These are phyloP conservation scores for honey bee (Apis mellifera) DNA, from an alignment of 1,140 invertebrate species.

Conservation along the genomic window DNA sequence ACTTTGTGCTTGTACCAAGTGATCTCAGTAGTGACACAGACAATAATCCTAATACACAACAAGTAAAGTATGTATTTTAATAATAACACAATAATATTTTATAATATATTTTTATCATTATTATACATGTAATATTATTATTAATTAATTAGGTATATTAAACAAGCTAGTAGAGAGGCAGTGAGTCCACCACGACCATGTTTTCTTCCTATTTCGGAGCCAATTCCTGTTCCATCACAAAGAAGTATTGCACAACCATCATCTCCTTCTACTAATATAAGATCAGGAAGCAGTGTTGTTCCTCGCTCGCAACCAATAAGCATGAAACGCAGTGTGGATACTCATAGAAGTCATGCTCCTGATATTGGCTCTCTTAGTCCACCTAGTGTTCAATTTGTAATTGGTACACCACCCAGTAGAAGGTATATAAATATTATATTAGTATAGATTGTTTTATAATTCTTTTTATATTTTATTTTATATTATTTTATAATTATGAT, in stretches of 20 bases:
- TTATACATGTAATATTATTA: neutral
- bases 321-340: conserved; percentile 86
- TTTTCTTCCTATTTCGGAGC: conserved; percentile 87
- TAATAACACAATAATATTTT: neutral
- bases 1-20: conserved; percentile 93
- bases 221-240: conserved; percentile 90
- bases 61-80: conserved; percentile 65
- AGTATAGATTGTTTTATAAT: neutral
- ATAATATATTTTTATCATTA: neutral
- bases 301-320: conserved; percentile 92
- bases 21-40: conserved; percentile 84
- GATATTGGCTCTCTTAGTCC: conserved; percentile 95
- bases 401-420: conserved; percentile 92
- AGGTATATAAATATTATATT: conserved; percentile 63
- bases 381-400: conserved; percentile 93
- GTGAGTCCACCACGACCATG: conserved; percentile 86
- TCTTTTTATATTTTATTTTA: neutral
- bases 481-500: neutral
- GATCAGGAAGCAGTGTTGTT: conserved; percentile 80
- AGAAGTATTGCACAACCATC: conserved; percentile 81
- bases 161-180: conserved; percentile 76
- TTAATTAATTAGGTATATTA: conserved; percentile 66
- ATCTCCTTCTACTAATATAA: conserved; percentile 71
- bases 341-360: conserved; percentile 84
- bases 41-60: conserved; percentile 75